Conservation (phyloP, 1,140 invertebrate species). For the Zophobas atratus region DNA sequence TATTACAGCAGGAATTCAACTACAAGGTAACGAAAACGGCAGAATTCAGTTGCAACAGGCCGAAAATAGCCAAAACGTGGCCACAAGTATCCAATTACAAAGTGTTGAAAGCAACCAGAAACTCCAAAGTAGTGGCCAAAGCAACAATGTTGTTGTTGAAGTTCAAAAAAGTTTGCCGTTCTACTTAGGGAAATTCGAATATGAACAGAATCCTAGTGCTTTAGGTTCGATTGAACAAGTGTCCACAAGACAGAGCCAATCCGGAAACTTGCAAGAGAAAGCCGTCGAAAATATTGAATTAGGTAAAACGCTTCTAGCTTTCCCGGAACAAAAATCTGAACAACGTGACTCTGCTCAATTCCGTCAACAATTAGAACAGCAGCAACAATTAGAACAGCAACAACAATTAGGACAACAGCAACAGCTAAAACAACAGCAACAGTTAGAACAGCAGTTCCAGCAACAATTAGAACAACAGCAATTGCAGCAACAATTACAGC, state of each 20-base stretch:
- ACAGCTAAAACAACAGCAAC: background rate
- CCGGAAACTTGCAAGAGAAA: conserved; percentile 46
- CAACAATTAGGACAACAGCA: too few relatives aligned
- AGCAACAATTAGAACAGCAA: too few relatives aligned
- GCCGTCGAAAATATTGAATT: conserved; percentile 57
- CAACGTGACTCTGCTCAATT: background rate
- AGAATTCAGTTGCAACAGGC: conserved; percentile 6
- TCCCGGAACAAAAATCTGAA: conserved; percentile 47
- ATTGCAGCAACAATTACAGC: too few relatives aligned
- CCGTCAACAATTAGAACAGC: too few relatives aligned
- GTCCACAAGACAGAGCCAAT: background rate
- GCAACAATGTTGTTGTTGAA: conserved; percentile 71
- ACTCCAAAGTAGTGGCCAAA: conserved; percentile 43
- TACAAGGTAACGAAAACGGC: conserved; percentile 67
- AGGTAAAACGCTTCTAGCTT: conserved; percentile 58
- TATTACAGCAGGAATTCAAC: conserved; percentile 70
- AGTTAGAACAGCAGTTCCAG: too few relatives aligned
- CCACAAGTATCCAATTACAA: background rate
- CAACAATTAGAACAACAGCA: too few relatives aligned
- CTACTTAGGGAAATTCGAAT: conserved; percentile 69
- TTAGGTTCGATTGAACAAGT: conserved; percentile 5
- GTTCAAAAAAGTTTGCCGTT: conserved; percentile 74
- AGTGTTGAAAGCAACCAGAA: conserved; percentile 42
- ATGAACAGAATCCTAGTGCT: conserved; percentile 63
- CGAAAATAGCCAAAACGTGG: conserved; percentile 45